Base-by-base conservation (phyloP, 2,797 vertebrate genomes). In the Acanthis flammea region DNA sequence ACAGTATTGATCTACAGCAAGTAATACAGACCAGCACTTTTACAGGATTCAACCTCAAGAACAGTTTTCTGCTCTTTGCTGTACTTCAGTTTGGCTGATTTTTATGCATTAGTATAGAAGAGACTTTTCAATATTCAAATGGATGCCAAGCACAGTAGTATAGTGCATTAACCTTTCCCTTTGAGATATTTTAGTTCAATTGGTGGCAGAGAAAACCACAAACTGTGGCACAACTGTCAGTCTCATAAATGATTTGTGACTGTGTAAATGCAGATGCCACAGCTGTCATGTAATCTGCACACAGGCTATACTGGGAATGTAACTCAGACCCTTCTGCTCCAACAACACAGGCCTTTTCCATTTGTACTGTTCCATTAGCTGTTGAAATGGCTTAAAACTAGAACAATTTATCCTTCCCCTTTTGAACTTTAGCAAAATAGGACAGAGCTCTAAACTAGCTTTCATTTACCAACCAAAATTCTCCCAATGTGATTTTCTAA, bases 101-200 rank as follows among this genome's bases (percentile, higher is more conserved):
- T 96, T 94, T 91, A 95, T 92, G 73, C 86, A 84, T 94, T 91
- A 95, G 62, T 78, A 78, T 27, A 48, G 72, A 88, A 76, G 53
- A 92, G 61, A 85, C 41, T 85, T 94, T 94, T 93, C 77, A 89
- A 84, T 92, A 95, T 95, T 96, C 93, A 96, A 95, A 95, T 85
- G 77, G 71, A 86, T 95, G 88, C 90, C 91, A 95, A 93, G 81
- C 78, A 87, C 72, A 82, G 94, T 95, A 92, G 92, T 93, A 81
- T 25, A 95, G 91, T 93, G 81, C 93, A 94, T 96, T 96, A 96
- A 95, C 94, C 91, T 95, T 97, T 95, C 92, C 81, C 94, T 96
- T 77, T 92, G 91, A 95, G 89, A 95, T 91, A 91, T 94, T 93
- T 94, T 80, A 95, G 94, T 95, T 97, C 94, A 96, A 89, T 65